Evolutionary conservation across 2,888 invertebrate species (phyloP), one percentile per base, ranked within the genome.

Genomic region (Drosophila anomelani): DNA sequence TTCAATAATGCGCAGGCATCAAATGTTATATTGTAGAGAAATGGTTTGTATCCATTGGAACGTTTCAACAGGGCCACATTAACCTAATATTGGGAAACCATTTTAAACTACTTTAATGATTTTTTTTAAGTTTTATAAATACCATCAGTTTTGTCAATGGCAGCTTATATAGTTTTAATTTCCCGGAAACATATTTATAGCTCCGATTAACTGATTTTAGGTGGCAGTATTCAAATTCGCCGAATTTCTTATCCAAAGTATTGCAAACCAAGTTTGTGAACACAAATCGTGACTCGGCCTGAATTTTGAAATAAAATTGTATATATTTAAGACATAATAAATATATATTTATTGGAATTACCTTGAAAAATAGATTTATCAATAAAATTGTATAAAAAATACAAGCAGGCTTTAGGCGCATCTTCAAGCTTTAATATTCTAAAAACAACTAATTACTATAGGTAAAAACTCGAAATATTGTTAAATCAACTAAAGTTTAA

Each of bases 141-240:
- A 68, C 56, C 20, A 13, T 29, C 0, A 66, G 3, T 4, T 46
- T 32, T 2, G 13, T 39, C 32, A 63, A n/a, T 4, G 62, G 62
- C 23, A 59, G 46, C n/a, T 39, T n/a, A 6, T 29, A 4, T 0
- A 55, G n/a, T 1, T 49, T 68, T 7, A 34, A 36, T 32, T 66
- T 68, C 6, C n/a, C 29, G n/a, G 66, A 55, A 8, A 68, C 5
- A 36, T 64, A 68, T 49, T 68, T 68, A 36, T 47, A 68, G 12
- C 54, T 66, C 0, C 67, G 66, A 49, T 68, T 68, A 2, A 66
- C 8, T 0, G 67, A 55, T 17, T 68, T 68, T 1, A 68, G 2
- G 9, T 13, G 36, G 9, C 66, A 68, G 17, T 49, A 47, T 15
- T 66, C 67, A 6, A 68, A 55, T 6, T 55, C 29, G 1, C 47